Base-by-base conservation (phyloP, 2,888 invertebrate species). In the Nemapogon koenigi region DNA sequence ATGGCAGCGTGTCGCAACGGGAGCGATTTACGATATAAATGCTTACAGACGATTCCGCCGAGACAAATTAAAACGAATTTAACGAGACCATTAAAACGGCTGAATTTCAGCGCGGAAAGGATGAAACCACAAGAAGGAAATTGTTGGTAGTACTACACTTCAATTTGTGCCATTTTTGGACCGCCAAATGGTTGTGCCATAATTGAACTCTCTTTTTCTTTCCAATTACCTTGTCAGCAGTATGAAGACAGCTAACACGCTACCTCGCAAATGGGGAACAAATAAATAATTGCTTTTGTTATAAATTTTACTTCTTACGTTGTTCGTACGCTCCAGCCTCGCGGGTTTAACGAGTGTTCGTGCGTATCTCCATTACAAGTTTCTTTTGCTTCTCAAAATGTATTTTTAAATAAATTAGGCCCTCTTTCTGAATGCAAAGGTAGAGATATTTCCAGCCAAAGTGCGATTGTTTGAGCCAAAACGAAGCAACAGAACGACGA, bases 151-250 rank as follows among this genome's bases (percentile, higher is more conserved):
- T 3, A 4, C 8, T 6, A 16, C 6, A n/a, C 18, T 19, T 33
- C 19, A 33, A 31, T 15, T 13, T 8, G 29, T 16, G 17, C 35
- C 28, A 27, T 39, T 39, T 39, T 41, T 37, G 33, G 36, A 29
- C 33, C 26, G 37, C 35, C 11, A 35, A 40, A 35, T 33, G 37
- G 18, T 32, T 29, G 57, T 53, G 51, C 46, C 45, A 51, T 62
- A 62, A 64, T 62, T 63, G 59, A 62, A 65, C 58, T 57, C 52
- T 49, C 57, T 61, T 62, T 57, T 31, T 53, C 59, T 53, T 53
- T 55, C 62, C 61, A 64, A 65, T 68, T 61, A 63, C 50, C 51
- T 55, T 60, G 59, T 62, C 62, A 58, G 58, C 53, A 42, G 40
- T 36, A 19, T 28, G 7, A 7, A 4, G 11, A 11, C 7, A 13